Conservation (phyloP, 1,140 invertebrate genomes). For the Drosophila biarmipes region DNA sequence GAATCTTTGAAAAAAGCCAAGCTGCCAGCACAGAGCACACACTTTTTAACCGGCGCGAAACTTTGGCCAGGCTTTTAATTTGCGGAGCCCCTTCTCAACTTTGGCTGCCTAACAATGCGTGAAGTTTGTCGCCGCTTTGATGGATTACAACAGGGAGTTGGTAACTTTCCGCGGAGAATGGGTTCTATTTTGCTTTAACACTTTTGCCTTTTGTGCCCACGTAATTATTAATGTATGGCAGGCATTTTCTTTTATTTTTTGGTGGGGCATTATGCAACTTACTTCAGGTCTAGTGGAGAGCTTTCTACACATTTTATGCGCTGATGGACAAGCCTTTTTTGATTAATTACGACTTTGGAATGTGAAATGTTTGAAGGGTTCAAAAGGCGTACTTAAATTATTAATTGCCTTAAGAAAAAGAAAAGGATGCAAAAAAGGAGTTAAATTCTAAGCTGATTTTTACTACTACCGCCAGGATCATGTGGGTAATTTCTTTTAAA, state of each 20-base stretch:
- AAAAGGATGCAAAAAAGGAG: neutral
- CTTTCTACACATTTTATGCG: slow-evolving; percentile 68
- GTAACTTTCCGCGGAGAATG: slow-evolving; percentile 1
- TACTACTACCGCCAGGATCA: neutral
- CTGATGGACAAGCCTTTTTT: slow-evolving; percentile 61
- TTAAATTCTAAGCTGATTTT: neutral
- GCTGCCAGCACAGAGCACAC: neutral
- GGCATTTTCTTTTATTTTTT: slow-evolving; percentile 35
- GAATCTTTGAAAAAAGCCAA: neutral
- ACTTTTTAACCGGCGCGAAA: slow-evolving; percentile 16
- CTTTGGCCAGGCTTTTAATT: slow-evolving; percentile 48
- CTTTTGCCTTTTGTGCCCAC: slow-evolving; percentile 67
- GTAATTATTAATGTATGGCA: slow-evolving; percentile 63
- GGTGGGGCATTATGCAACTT: slow-evolving; percentile 67
- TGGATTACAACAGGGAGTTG: slow-evolving; percentile 66
- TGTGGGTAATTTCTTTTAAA: too few species aligned
- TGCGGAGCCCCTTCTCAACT: slow-evolving; percentile 47
- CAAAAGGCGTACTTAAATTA: slow-evolving; percentile 7
- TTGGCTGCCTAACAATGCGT: slow-evolving; percentile 72
- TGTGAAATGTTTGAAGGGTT: slow-evolving; percentile 25
- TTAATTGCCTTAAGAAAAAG: slow-evolving; percentile 19
- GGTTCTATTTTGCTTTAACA: slow-evolving; percentile 62
- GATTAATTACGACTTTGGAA: slow-evolving; percentile 61
- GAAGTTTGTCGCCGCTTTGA: slow-evolving; percentile 79
- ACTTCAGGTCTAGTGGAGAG: slow-evolving; percentile 68